A percentile compares a stretch with the other conserved stretches of the same genome.
Evolutionary conservation across 2,797 vertebrate species (phyloP).

Genomic region (Lithobates sylvaticus): DNA sequence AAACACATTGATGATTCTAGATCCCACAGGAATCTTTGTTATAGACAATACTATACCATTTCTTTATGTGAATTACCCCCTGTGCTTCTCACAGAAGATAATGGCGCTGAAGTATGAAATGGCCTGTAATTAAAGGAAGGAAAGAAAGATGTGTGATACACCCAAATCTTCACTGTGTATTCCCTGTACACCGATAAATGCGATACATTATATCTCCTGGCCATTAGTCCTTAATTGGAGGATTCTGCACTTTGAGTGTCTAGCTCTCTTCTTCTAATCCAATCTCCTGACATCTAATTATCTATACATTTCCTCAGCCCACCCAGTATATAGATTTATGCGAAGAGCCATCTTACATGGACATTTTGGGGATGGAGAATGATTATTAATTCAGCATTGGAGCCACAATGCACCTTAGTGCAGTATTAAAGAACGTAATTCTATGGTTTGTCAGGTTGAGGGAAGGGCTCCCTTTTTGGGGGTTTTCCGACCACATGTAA

Average conservation of each 20-base stretch:
- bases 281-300: background rate
- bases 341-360: background rate
- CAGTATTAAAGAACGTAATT: no score
- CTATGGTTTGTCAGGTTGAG: no score
- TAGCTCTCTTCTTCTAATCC: background rate
- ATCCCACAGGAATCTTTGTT: no score
- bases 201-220: background rate
- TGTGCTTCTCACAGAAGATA: background rate
- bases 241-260: background rate
- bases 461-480: no score
- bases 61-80: no score
- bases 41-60: no score
- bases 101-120: background rate
- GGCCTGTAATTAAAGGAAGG: no score
- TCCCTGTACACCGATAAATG: background rate
- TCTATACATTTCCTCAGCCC: background rate
- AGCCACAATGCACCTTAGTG: no score
- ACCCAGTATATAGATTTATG: background rate
- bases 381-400: no score
- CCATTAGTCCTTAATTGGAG: constrained; percentile 26
- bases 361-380: background rate
- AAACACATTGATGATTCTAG: no score
- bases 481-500: no score
- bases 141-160: no score
- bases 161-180: background rate